Conservation (phyloP, 2,888 invertebrate genomes). For the Zygaena filipendulae region DNA sequence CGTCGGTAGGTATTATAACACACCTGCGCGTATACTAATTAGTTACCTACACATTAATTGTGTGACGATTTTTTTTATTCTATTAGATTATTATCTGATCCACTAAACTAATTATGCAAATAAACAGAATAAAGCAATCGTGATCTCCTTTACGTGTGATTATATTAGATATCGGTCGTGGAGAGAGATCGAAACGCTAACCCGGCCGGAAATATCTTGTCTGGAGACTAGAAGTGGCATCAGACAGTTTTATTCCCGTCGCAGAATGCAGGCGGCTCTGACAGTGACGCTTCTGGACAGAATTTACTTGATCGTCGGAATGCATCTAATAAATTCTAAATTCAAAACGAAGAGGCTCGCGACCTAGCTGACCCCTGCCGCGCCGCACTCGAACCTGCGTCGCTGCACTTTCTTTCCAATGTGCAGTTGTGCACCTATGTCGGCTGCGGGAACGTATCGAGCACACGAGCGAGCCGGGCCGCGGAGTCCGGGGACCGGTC, state of each 20-base stretch:
- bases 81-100: too few species aligned
- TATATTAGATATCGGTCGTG: too few species aligned
- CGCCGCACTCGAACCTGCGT: conserved; percentile 64
- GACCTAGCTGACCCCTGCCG: conserved; percentile 63
- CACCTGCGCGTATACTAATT: too few species aligned
- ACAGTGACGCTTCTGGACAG: conserved; percentile 28
- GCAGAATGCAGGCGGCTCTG: conserved; percentile 36
- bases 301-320: conserved; percentile 52
- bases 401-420: conserved; percentile 68
- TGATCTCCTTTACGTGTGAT: too few species aligned
- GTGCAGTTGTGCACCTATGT: conserved; percentile 45
- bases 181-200: conserved; percentile 58
- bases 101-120: too few species aligned
- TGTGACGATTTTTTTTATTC: too few species aligned
- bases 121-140: too few species aligned
- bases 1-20: too few species aligned
- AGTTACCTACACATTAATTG: too few species aligned
- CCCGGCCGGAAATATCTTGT: conserved; percentile 58
- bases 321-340: too few species aligned
- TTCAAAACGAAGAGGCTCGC: conserved; percentile 66
- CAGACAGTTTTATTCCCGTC: conserved; percentile 52
- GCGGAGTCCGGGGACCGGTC: conserved; percentile 49
- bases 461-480: conserved; percentile 50
- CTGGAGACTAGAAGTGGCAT: conserved; percentile 37
- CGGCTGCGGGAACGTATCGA: conserved; percentile 57